Conservation (phyloP, 2,113 vertebrate genomes). For the Hydrochoerus hydrochaeris region DNA sequence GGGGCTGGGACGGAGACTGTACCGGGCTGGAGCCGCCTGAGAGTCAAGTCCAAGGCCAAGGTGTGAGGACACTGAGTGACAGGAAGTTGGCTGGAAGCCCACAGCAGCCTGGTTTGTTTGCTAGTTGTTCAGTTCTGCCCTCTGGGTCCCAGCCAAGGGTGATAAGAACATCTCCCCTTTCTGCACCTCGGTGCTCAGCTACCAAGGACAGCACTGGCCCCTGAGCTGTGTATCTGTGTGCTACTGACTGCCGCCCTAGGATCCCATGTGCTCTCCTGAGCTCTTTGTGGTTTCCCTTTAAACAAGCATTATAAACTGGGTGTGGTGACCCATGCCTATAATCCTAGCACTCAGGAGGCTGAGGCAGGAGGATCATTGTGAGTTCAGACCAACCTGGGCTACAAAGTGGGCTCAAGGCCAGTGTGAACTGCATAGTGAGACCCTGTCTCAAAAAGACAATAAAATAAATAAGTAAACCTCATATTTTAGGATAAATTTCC, state of each 20-base stretch:
- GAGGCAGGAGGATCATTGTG: too few relatives aligned
- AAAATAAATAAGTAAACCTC: neutral
- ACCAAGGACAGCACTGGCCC: neutral
- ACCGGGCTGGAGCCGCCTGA: neutral
- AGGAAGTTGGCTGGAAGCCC: neutral
- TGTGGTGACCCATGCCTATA: too few relatives aligned
- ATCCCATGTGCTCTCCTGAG: neutral
- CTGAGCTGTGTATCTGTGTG: neutral
- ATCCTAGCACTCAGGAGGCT: too few relatives aligned
- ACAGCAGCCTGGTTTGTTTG: neutral
- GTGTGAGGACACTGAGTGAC: neutral
- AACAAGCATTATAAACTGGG: neutral
- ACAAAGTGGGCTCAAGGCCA: too few relatives aligned
- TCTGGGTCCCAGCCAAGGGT: neutral
- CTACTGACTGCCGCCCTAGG: neutral
- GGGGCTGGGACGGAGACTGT: neutral
- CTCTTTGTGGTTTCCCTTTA: neutral
- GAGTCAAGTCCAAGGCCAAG: neutral
- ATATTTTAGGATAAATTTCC: constrained; percentile 1
- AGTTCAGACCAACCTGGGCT: too few relatives aligned
- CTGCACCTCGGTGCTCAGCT: neutral
- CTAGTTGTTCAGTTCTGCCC: neutral
- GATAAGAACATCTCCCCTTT: neutral
- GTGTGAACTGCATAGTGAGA: too few relatives aligned
- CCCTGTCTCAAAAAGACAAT: too few relatives aligned